Conservation (phyloP, 2,888 invertebrate species). For the Ormyrus rosae region DNA sequence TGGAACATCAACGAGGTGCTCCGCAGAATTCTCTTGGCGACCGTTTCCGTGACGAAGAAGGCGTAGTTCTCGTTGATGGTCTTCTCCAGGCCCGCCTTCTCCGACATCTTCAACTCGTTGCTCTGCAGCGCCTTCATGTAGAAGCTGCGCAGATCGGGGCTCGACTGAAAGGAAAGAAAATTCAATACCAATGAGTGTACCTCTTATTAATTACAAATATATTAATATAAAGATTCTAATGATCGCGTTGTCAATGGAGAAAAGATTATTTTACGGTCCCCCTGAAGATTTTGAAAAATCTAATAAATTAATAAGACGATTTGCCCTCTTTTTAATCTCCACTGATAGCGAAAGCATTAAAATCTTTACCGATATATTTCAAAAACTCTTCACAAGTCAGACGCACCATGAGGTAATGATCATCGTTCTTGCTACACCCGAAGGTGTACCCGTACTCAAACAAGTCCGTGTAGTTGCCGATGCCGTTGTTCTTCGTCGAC, state of each 20-base stretch:
- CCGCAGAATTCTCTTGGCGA: slow-evolving; percentile 78
- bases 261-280: no score
- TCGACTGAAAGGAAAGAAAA: slow-evolving; percentile 20
- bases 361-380: no score
- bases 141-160: slow-evolving; percentile 78
- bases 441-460: slow-evolving; percentile 79
- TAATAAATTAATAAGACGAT: no score
- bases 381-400: no score
- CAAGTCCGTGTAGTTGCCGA: slow-evolving; percentile 80
- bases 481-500: slow-evolving; percentile 78
- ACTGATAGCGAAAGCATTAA: no score
- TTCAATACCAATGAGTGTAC: no score
- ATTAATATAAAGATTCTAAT: no score
- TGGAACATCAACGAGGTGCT: slow-evolving; percentile 71
- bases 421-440: slow-evolving; percentile 81
- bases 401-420: slow-evolving; percentile 80
- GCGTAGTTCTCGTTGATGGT: slow-evolving; percentile 79
- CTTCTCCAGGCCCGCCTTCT: slow-evolving; percentile 76
- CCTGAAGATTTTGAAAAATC: no score
- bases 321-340: no score
- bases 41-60: slow-evolving; percentile 81
- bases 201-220: no score
- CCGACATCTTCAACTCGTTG: slow-evolving; percentile 68
- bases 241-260: no score
- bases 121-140: slow-evolving; percentile 75